Percentiles rank a stretch among this genome's conserved stretches.
These are phyloP conservation scores for Drosophila dives DNA, from an alignment of 2,888 invertebrate genomes.

Conservation along the genomic window DNA sequence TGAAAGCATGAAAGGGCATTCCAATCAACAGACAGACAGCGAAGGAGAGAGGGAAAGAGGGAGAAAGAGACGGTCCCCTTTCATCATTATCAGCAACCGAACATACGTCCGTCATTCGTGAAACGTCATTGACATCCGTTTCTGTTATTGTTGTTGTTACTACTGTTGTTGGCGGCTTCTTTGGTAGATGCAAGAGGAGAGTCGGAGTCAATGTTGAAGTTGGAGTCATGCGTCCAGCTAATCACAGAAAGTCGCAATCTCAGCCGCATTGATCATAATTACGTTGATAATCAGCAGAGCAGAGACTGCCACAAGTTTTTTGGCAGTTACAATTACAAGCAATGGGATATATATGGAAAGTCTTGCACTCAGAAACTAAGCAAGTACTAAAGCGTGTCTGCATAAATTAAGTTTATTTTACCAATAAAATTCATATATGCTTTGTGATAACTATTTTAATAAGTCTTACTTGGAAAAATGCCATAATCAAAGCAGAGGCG, in stretches of 20 bases:
- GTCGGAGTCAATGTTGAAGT: slow-evolving; percentile 5
- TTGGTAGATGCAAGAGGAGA: slow-evolving; percentile 21
- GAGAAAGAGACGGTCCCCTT: slow-evolving; percentile 2
- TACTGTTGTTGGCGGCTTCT: slow-evolving; percentile 42
- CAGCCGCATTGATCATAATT: slow-evolving; percentile 30
- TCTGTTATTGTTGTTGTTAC: slow-evolving; percentile 18
- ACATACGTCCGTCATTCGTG: slow-evolving; percentile 20
- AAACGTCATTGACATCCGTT: slow-evolving; percentile 50
- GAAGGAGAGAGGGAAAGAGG: not conserved
- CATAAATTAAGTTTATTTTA: not conserved
- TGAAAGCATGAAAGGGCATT: slow-evolving; percentile 8
- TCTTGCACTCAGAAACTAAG: not conserved
- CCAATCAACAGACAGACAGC: not conserved
- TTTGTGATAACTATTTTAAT: not conserved
- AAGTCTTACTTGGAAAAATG: not conserved
- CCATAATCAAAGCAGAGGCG: too few species aligned
- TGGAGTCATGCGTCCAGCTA: slow-evolving; percentile 34
- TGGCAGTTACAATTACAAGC: slow-evolving; percentile 61
- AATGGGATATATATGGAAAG: slow-evolving; percentile 1
- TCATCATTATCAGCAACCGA: slow-evolving; percentile 42
- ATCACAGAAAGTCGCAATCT: slow-evolving; percentile 40
- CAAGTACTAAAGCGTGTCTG: not conserved
- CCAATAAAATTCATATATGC: not conserved
- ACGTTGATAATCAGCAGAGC: slow-evolving; percentile 43
- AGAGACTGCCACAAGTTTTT: slow-evolving; percentile 43